phyloP scores from a whole-genome alignment of 2,113 vertebrate genomes.

The Rousettus leschenaultii region DNA sequence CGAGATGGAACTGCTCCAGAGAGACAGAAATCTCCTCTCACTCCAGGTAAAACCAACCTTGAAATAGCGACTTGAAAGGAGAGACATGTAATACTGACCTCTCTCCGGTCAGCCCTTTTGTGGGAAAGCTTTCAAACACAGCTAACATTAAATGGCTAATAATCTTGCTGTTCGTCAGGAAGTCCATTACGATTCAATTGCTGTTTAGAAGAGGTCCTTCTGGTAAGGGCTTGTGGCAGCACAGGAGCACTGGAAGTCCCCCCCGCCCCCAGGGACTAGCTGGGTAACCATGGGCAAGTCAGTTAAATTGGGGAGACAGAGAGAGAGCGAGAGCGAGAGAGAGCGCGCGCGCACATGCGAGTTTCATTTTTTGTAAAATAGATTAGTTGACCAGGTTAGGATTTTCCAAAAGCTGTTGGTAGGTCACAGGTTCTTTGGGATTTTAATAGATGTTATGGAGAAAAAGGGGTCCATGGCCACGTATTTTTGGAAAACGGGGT shows the following conservation, averaged over 20 bases:
- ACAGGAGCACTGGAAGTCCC: not conserved
- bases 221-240: not conserved
- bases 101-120: conserved; percentile 52
- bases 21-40: conserved; percentile 67
- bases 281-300: not conserved
- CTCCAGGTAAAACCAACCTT: conserved; percentile 73
- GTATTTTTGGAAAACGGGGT: conserved; percentile 28
- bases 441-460: not conserved
- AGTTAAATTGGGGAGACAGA: not conserved
- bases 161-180: conserved; percentile 57
- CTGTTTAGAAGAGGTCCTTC: conserved; percentile 34
- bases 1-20: conserved; percentile 70
- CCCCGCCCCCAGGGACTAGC: not conserved
- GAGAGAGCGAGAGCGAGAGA: not conserved
- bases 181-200: conserved; percentile 63
- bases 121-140: conserved; percentile 64
- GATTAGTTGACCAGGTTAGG: not conserved
- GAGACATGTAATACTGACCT: conserved; percentile 41
- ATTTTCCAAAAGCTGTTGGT: not conserved
- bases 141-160: conserved; percentile 56
- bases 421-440: not conserved
- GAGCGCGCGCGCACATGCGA: not conserved
- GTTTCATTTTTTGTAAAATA: conserved; percentile 6
- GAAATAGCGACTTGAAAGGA: conserved; percentile 60
- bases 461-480: not conserved